Evolutionary conservation across 2,888 invertebrate genomes (phyloP).

Genomic region (Cremastinae sp.): DNA sequence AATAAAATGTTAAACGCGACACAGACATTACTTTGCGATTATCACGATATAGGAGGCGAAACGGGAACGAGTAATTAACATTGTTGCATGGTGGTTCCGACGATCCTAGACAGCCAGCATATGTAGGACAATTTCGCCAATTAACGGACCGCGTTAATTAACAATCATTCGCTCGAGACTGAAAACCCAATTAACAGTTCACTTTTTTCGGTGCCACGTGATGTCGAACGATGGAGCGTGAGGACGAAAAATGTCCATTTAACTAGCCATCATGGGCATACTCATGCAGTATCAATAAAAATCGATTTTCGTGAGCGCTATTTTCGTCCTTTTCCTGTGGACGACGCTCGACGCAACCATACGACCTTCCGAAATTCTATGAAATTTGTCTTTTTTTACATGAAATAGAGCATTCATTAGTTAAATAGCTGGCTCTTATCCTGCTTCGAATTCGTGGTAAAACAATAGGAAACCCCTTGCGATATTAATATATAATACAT

Average conservation of each 20-base stretch:
- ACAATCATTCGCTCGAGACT: slow-evolving; percentile 48
- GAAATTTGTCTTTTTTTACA: too few relatives aligned
- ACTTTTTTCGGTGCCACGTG: slow-evolving; percentile 27
- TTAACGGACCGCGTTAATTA: slow-evolving; percentile 39
- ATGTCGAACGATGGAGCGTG: background rate
- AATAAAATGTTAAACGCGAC: slow-evolving; percentile 1
- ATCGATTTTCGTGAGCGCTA: slow-evolving; percentile 9
- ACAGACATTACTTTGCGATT: background rate
- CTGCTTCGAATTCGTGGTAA: too few relatives aligned
- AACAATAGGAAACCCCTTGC: too few relatives aligned
- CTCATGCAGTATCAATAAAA: background rate
- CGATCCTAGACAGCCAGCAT: background rate
- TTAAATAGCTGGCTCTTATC: too few relatives aligned
- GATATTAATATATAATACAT: too few relatives aligned
- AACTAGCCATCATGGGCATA: background rate
- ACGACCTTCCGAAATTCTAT: background rate
- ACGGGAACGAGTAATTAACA: slow-evolving; percentile 33
- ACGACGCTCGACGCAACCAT: background rate
- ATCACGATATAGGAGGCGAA: slow-evolving; percentile 9
- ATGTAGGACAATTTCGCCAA: slow-evolving; percentile 33
- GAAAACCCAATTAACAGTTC: slow-evolving; percentile 52
- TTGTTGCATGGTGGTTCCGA: slow-evolving; percentile 12
- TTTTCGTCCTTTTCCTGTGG: too few relatives aligned
- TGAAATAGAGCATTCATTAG: too few relatives aligned
- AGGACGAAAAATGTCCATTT: background rate